Base-by-base conservation (phyloP, 2,888 invertebrate genomes). In the Dorcus hopei region DNA sequence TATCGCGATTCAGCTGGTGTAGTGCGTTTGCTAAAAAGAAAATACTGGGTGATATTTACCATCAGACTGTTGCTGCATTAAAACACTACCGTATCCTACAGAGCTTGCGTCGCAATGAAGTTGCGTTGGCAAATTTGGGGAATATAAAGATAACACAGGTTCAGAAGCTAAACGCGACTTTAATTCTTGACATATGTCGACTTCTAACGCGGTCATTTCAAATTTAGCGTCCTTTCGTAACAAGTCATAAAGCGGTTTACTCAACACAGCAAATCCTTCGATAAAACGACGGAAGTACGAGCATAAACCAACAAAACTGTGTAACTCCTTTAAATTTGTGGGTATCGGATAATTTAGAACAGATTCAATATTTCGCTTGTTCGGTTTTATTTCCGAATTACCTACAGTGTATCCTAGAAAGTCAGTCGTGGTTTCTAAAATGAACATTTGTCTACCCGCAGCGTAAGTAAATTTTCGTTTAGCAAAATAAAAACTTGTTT, bases 101-200 rank as follows among this genome's bases (percentile, higher is more conserved):
- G 66, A 53, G 52, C 70, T 71, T 0, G 72, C 74, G 59, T 76
- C 74, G 16, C 71, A 72, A 53, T 75, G 74, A 40, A 76, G 53
- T 57, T 76, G 68, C 1, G 74, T 75, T 33, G 26, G 3, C 6
- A 33, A 33, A 33, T 33, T 7, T 6, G 26, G 26, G 26, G 42
- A 33, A 33, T 33, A 33, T 33, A 33, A 33, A 6, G 26, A 4
- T 33, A 33, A 33, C 26, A 33, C 26, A 0, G 26, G 26, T 6
- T 33, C 26, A 6, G 26, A 33, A 33, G 26, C 26, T 6, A 33
- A 33, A 6, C 26, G 26, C 26, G 26, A 33, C 6, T 33, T 33
- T 7, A 33, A 33, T 33, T 33, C 26, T 33, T 33, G 26, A 33
- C 26, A 33, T 6, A 6, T 4, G 4, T 6, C 26, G 6, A 33